Evolutionary conservation across 2,113 vertebrate genomes (phyloP).

Genomic region (Bubo bubo): DNA sequence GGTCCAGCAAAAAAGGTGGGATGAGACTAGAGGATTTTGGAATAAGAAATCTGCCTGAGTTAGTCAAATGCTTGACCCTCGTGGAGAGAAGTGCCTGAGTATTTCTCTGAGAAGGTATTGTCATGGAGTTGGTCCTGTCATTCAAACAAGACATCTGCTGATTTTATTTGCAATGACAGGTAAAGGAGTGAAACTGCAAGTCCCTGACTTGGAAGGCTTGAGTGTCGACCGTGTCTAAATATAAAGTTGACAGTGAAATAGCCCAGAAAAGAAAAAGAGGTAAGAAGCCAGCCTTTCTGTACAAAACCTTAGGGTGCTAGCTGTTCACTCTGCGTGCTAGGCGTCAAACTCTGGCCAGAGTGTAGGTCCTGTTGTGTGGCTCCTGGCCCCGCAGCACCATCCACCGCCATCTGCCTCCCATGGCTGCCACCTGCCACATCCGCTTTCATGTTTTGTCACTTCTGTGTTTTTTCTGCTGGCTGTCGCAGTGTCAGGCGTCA

Average conservation of each 20-base stretch:
- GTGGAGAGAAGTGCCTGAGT: accelerated
- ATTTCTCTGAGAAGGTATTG: not conserved
- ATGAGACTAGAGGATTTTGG: not conserved
- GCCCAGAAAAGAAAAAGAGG: not conserved
- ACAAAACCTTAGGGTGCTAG: not conserved
- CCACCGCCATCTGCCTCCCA: not conserved
- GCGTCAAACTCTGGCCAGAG: not conserved
- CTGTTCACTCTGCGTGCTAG: accelerated
- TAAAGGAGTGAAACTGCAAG: not conserved
- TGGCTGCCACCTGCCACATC: not conserved
- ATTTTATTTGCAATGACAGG: not conserved
- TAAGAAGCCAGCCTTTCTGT: not conserved
- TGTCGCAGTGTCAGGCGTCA: not conserved
- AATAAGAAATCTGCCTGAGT: not conserved
- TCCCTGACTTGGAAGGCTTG: not conserved
- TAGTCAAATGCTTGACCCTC: not conserved
- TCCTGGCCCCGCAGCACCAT: accelerated
- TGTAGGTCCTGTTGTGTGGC: not conserved
- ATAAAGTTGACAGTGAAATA: not conserved
- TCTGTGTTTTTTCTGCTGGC: not conserved
- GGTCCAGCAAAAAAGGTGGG: not conserved
- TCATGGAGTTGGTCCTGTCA: accelerated
- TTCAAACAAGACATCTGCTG: not conserved
- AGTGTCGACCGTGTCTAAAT: not conserved
- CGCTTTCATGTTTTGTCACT: not conserved